A percentile compares a stretch with the other conserved stretches of the same genome.
Evolutionary conservation across 2,113 vertebrate species (phyloP).

Genomic region (Crotalus helleri): DNA sequence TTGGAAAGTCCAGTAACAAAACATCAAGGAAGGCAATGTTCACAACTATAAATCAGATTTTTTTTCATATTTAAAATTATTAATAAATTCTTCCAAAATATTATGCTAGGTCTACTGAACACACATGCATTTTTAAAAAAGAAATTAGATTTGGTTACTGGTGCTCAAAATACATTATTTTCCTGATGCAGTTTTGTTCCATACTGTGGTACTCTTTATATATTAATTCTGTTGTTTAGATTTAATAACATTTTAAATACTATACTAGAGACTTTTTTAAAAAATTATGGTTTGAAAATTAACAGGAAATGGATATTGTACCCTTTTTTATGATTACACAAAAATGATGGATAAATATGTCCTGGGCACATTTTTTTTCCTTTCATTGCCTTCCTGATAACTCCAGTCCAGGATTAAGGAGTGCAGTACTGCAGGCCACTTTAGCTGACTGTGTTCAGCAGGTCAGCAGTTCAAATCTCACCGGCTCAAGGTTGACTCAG

Average conservation of each 20-base stretch:
- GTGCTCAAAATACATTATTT: not conserved
- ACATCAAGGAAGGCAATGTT: not conserved
- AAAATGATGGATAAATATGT: not conserved
- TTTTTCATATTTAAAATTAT: not conserved
- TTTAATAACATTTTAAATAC: not conserved
- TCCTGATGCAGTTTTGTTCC: not conserved
- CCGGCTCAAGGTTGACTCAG: too few relatives aligned
- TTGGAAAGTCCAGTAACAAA: not conserved
- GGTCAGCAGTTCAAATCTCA: too few relatives aligned
- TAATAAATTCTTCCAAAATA: not conserved
- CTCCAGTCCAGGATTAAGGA: not conserved
- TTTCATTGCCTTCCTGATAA: not conserved
- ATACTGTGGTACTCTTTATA: not conserved
- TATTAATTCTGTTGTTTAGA: not conserved
- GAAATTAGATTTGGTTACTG: not conserved
- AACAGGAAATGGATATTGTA: not conserved
- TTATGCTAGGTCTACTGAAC: not conserved
- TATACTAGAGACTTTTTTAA: not conserved
- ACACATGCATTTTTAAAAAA: not conserved
- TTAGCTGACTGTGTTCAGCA: too few relatives aligned
- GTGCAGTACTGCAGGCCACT: too few relatives aligned
- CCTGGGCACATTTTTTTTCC: not conserved
- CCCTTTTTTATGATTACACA: not conserved
- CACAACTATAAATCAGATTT: not conserved
- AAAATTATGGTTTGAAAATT: not conserved